phyloP scores from a whole-genome alignment of 1,140 invertebrate species.

The Cryptotermes secundus region DNA sequence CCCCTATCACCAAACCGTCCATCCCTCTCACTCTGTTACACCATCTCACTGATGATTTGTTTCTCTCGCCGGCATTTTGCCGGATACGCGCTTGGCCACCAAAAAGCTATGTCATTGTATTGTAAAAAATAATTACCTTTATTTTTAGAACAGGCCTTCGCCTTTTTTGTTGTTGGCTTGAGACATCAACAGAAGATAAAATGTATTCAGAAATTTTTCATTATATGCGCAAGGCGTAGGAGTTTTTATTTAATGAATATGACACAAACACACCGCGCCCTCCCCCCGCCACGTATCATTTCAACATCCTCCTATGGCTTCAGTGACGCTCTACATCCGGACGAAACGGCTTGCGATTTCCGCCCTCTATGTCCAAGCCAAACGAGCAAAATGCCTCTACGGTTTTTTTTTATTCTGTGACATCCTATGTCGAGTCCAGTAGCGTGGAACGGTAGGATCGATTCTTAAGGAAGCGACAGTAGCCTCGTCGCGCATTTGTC shows the following conservation, averaged over 20 bases:
- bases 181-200: not conserved
- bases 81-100: slow-evolving; percentile 2
- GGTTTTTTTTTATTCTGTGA: no score
- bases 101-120: not conserved
- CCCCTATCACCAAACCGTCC: no score
- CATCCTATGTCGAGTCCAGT: no score
- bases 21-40: not conserved
- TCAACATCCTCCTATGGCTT: not conserved
- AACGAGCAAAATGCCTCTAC: no score
- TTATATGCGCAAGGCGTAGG: not conserved
- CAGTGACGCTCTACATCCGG: not conserved
- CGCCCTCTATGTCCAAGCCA: no score
- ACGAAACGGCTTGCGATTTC: no score
- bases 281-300: not conserved
- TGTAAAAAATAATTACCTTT: slow-evolving; percentile 15
- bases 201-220: slow-evolving; percentile 4
- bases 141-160: not conserved
- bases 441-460: no score
- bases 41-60: not conserved
- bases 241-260: not conserved
- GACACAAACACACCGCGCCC: not conserved
- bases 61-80: not conserved
- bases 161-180: not conserved
- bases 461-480: no score
- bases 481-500: no score